A percentile compares a stretch with the other conserved stretches of the same genome.
These are phyloP conservation scores for Alcis repandata DNA, from an alignment of 2,888 invertebrate genomes.

Conservation along the genomic window DNA sequence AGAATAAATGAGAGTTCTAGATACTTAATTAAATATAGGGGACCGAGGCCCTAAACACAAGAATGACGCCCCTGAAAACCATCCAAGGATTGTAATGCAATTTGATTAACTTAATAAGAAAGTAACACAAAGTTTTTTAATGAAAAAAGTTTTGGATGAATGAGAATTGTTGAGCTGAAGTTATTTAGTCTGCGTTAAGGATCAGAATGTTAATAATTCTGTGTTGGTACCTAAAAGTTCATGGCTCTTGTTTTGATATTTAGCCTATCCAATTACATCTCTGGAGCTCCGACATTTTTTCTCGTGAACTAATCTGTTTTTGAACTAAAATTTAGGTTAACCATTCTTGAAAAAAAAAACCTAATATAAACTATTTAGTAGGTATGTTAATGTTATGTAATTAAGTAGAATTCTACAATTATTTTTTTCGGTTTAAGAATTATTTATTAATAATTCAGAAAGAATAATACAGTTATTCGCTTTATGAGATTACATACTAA, in stretches of 20 bases:
- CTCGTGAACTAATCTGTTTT: too few relatives aligned
- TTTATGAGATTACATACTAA: too few relatives aligned
- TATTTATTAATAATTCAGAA: too few relatives aligned
- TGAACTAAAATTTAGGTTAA: too few relatives aligned
- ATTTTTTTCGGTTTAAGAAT: too few relatives aligned
- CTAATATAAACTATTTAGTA: too few relatives aligned
- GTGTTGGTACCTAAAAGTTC: not conserved
- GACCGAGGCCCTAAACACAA: not conserved
- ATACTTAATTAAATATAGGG: not conserved
- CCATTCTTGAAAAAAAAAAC: too few relatives aligned
- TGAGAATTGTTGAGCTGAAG: conserved; percentile 27
- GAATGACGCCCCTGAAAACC: conserved; percentile 2
- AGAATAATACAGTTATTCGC: too few relatives aligned
- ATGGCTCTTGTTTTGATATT: not conserved
- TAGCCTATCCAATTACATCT: too few relatives aligned
- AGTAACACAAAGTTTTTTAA: conserved; percentile 21
- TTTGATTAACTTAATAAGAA: conserved; percentile 37
- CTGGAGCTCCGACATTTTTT: too few relatives aligned
- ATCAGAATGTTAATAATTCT: not conserved
- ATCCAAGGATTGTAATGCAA: conserved; percentile 48
- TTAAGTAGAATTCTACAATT: too few relatives aligned
- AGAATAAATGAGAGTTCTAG: not conserved
- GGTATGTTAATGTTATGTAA: too few relatives aligned
- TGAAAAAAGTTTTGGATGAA: conserved; percentile 24
- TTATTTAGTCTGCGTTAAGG: conserved; percentile 21